A percentile compares a stretch with the other conserved stretches of the same genome.
phyloP scores from a whole-genome alignment of 2,797 vertebrate genomes.

The Psittacula echo region DNA sequence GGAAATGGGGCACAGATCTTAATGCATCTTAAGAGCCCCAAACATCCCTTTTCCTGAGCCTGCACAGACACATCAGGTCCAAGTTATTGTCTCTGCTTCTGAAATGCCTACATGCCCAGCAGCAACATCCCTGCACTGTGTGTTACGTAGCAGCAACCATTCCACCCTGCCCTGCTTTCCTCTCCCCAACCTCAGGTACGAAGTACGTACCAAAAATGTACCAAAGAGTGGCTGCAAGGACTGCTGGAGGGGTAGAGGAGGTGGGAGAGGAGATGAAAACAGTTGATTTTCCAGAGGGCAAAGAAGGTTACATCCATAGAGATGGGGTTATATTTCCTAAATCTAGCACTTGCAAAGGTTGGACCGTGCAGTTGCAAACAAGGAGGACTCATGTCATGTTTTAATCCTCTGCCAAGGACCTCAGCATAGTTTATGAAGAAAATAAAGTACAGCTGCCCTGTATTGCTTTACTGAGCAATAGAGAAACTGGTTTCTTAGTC shows the following conservation, averaged over 20 bases:
- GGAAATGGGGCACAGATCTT: neutral
- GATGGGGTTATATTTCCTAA: neutral
- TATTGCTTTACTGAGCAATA: neutral
- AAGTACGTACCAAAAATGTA: neutral
- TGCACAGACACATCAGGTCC: too few species aligned
- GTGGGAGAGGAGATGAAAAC: neutral
- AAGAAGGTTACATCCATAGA: neutral
- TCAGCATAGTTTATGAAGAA: neutral
- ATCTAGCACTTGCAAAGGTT: neutral
- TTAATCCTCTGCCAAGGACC: neutral
- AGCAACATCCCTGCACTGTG: neutral
- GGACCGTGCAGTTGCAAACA: neutral
- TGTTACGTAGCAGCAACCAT: neutral
- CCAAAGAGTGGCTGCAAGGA: neutral
- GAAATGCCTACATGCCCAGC: rapidly evolving
- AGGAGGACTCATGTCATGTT: neutral
- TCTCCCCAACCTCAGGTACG: neutral
- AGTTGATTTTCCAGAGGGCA: neutral
- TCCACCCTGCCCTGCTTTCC: neutral
- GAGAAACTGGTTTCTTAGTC: too few species aligned
- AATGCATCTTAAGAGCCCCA: neutral
- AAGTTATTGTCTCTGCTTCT: neutral
- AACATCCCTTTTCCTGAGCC: neutral
- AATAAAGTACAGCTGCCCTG: neutral
- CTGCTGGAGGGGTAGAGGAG: neutral